Evolutionary conservation across 2,113 vertebrate species (phyloP), one percentile per base, ranked within the genome.

Genomic region (Solenodon paradoxus): DNA sequence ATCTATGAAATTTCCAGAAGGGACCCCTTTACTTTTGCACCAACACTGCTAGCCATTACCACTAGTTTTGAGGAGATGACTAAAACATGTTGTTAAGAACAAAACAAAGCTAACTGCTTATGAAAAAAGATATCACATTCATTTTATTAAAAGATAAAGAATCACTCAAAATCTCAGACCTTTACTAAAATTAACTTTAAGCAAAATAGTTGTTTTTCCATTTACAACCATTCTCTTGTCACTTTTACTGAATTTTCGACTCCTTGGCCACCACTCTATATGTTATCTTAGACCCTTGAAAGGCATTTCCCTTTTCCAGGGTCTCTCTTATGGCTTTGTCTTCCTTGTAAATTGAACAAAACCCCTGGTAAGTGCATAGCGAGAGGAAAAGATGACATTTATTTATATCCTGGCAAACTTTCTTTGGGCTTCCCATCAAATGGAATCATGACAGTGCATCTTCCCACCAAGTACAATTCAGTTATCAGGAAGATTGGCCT

Each of bases 1-100:
- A 47, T 97, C n/a, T 97, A 97, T 0, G 97, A 98, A 86, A 53
- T 98, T 64, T 89, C 97, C 96, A 95, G 92, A 63, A 94, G 90
- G 9, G 97, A 98, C 22, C 97, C 96, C 9, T 98, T 98, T 61
- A 92, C 96, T 77, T 97, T 97, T 0, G 59, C 88, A 19, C 88
- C 96, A 0, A 81, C 96, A 0, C 95, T 97, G 57, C 78, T 98
- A 1, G 59, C 22, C 2, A 71, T 24, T 0, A 89, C 96, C 16
- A 6, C n/a, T 32, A 71, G 3, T 7, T 98, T 98, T 1, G 92
- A 97, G 0, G 94, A 94, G 53, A 82, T 96, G 71, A 35, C 96
- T 45, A 66, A 71, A 24, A 78, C 30, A 5, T 98, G 98, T 53
- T 98, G 98, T 2, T n/a, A 94, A 24, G 51, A 45, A 2, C 47